These are phyloP conservation scores for Microcebus griseorufus DNA, from an alignment of 2,113 vertebrate genomes.

Conservation along the genomic window DNA sequence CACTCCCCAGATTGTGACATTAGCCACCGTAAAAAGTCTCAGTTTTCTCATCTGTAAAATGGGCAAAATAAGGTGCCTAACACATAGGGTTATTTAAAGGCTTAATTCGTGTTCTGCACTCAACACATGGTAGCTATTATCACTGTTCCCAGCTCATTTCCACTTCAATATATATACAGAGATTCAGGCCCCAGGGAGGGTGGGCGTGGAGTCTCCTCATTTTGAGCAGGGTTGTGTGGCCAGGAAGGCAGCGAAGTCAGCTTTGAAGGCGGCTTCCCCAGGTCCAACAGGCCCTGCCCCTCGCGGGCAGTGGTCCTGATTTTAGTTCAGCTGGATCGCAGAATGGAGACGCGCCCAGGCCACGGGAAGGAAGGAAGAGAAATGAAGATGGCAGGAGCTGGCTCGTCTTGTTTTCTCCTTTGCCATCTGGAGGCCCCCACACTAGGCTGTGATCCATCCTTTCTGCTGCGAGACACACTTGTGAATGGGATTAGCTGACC, in stretches of 20 bases:
- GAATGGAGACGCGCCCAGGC: neutral
- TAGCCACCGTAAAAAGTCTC: neutral
- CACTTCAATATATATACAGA: neutral
- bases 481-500: neutral
- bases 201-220: neutral
- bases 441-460: neutral
- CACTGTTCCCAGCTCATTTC: neutral
- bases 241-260: neutral
- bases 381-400: neutral
- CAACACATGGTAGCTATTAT: neutral
- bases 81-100: neutral
- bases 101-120: neutral
- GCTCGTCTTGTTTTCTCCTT: neutral
- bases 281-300: neutral
- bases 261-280: neutral
- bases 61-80: neutral
- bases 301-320: neutral
- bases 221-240: neutral
- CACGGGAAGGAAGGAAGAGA: neutral
- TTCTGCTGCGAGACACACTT: neutral
- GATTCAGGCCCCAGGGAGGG: neutral
- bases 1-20: neutral
- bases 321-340: neutral
- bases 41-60: constrained; percentile 4
- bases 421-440: neutral